These are phyloP conservation scores for Hemistola chrysoprasaria DNA, from an alignment of 2,888 invertebrate genomes.

Conservation along the genomic window DNA sequence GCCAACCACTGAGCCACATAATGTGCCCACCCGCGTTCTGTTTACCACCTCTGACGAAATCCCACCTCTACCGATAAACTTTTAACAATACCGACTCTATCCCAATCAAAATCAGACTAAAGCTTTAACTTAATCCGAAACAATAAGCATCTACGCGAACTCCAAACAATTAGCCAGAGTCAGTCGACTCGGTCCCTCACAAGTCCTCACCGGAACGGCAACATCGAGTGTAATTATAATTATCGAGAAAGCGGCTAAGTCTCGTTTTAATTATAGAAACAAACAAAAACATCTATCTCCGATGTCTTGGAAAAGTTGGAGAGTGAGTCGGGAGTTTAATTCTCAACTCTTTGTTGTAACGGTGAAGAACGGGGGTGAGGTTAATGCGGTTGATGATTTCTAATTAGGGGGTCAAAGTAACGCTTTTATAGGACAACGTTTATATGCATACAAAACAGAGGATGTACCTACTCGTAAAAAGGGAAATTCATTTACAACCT, in stretches of 20 bases:
- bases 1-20: constrained; percentile 47
- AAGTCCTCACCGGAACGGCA: constrained; percentile 52
- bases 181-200: constrained; percentile 37
- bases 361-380: constrained; percentile 29
- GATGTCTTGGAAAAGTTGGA: constrained; percentile 57
- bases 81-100: constrained; percentile 26
- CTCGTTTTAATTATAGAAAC: constrained; percentile 75
- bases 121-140: constrained; percentile 32
- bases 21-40: constrained; percentile 50
- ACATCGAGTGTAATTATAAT: constrained; percentile 64
- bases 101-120: constrained; percentile 21
- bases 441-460: not conserved
- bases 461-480: not conserved
- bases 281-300: constrained; percentile 68
- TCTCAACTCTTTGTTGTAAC: constrained; percentile 51
- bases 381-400: constrained; percentile 22
- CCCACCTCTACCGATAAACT: constrained; percentile 31
- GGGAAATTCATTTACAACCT: constrained; percentile 22
- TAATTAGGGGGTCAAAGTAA: constrained; percentile 23
- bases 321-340: constrained; percentile 54
- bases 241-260: constrained; percentile 64
- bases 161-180: constrained; percentile 30
- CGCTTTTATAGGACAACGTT: not conserved
- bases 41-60: constrained; percentile 40
- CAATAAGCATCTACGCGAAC: constrained; percentile 40